Percentiles rank a stretch among this genome's conserved stretches.
Conservation (phyloP, 2,113 vertebrate genomes). For the Perca fluviatilis region DNA sequence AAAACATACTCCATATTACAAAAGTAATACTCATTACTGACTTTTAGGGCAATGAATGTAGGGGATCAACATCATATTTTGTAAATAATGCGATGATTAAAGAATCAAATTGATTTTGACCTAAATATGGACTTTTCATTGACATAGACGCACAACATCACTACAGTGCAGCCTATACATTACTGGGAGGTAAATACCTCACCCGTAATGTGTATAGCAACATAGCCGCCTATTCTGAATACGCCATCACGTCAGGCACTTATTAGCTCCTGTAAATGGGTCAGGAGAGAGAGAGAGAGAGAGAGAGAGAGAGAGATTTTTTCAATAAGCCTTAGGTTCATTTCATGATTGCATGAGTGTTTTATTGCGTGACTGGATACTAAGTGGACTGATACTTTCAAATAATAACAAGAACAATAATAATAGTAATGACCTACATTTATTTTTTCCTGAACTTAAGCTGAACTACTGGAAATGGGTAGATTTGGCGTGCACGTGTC, state of each 20-base stretch:
- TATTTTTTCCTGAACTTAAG: neutral
- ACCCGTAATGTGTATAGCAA: neutral
- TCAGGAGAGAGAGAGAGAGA: constrained; percentile 55
- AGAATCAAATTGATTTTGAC: too few species aligned
- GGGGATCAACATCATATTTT: too few species aligned
- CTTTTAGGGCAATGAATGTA: neutral
- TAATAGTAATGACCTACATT: constrained; percentile 38
- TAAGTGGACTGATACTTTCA: neutral
- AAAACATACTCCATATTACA: neutral
- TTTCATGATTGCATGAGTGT: constrained; percentile 41
- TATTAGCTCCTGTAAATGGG: constrained; percentile 69
- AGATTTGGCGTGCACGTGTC: neutral
- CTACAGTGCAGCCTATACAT: neutral
- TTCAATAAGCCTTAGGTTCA: constrained; percentile 46
- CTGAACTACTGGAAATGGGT: neutral
- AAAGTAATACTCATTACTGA: neutral
- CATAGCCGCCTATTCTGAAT: constrained; percentile 2
- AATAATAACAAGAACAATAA: constrained; percentile 35
- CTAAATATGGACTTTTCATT: neutral
- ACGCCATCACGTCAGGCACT: constrained; percentile 51
- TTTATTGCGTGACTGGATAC: constrained; percentile 33
- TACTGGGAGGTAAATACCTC: neutral
- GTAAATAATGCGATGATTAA: neutral
- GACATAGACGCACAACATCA: neutral
- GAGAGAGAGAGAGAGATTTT: constrained; percentile 32